A percentile compares a stretch with the other conserved stretches of the same genome.
Conservation (phyloP, 2,888 invertebrate species). For the Brenthis hecate region DNA sequence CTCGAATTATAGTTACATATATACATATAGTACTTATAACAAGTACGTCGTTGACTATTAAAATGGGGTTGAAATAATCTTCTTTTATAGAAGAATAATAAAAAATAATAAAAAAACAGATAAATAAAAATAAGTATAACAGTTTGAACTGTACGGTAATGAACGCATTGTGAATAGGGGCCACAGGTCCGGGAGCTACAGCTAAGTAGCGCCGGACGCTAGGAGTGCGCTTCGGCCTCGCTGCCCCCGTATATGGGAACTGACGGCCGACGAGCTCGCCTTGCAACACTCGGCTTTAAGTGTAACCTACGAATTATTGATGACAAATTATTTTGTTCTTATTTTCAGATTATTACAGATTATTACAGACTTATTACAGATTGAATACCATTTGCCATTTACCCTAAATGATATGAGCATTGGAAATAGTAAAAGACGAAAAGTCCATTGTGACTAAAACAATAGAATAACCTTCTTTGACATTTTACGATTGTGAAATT, state of each 20-base stretch:
- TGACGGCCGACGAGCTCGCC: conserved; percentile 62
- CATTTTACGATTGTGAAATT: conserved; percentile 4
- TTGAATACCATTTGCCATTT: not conserved
- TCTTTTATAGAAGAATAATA: not conserved
- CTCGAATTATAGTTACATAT: conserved; percentile 4
- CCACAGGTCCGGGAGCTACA: conserved; percentile 26
- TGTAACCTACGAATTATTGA: conserved; percentile 36
- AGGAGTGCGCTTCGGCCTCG: conserved; percentile 59
- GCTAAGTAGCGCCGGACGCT: conserved; percentile 33
- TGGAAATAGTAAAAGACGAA: too few species aligned
- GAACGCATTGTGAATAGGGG: conserved; percentile 11
- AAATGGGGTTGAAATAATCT: too few species aligned
- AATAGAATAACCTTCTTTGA: not conserved
- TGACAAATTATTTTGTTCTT: conserved; percentile 17
- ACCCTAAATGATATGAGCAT: too few species aligned
- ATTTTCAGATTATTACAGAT: conserved; percentile 24
- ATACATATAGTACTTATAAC: too few species aligned
- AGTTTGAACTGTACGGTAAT: not conserved
- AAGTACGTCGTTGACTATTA: not conserved
- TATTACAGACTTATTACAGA: conserved; percentile 4
- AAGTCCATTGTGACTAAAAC: not conserved
- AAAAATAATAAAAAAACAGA: not conserved
- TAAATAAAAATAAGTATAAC: not conserved
- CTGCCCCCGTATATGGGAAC: conserved; percentile 70
- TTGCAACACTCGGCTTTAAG: conserved; percentile 47